These are phyloP conservation scores for Ammodytes marinus DNA, from an alignment of 2,113 vertebrate genomes.

Conservation along the genomic window DNA sequence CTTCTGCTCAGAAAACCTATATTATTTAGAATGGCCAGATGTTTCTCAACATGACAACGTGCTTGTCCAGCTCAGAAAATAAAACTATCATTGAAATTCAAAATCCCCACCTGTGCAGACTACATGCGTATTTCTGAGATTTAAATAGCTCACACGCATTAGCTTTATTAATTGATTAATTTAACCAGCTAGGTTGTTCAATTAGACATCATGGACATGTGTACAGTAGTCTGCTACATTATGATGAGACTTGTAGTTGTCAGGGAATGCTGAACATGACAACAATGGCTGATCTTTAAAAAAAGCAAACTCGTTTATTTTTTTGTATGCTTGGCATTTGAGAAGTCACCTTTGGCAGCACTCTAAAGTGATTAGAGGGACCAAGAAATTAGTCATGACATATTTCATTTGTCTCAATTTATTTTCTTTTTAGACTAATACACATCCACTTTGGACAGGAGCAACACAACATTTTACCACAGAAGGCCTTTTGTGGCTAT, in stretches of 20 bases:
- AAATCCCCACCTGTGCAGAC: neutral
- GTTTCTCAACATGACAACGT: neutral
- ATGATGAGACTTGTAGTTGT: slow-evolving; percentile 1
- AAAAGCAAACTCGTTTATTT: neutral
- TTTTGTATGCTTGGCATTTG: slow-evolving; percentile 42
- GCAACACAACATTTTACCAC: slow-evolving; percentile 20
- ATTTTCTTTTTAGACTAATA: slow-evolving; percentile 36
- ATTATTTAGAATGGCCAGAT: neutral
- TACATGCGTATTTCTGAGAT: neutral
- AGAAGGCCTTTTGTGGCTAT: slow-evolving; percentile 23
- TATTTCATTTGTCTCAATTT: slow-evolving; percentile 47
- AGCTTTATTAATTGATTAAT: neutral
- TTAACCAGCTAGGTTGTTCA: neutral
- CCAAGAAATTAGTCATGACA: slow-evolving; percentile 53
- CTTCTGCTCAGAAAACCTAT: slow-evolving; percentile 72
- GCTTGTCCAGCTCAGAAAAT: neutral
- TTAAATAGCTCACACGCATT: neutral
- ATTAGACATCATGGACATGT: neutral
- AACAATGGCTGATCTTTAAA: neutral
- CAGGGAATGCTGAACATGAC: slow-evolving; percentile 2
- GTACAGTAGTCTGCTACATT: slow-evolving; percentile 3
- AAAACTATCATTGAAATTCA: neutral
- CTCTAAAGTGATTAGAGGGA: slow-evolving; percentile 39
- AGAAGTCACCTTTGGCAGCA: slow-evolving; percentile 31
- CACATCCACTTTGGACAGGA: slow-evolving; percentile 35